Evolutionary conservation across 2,888 invertebrate species (phyloP).

Genomic region (Caenorhabditis afra): DNA sequence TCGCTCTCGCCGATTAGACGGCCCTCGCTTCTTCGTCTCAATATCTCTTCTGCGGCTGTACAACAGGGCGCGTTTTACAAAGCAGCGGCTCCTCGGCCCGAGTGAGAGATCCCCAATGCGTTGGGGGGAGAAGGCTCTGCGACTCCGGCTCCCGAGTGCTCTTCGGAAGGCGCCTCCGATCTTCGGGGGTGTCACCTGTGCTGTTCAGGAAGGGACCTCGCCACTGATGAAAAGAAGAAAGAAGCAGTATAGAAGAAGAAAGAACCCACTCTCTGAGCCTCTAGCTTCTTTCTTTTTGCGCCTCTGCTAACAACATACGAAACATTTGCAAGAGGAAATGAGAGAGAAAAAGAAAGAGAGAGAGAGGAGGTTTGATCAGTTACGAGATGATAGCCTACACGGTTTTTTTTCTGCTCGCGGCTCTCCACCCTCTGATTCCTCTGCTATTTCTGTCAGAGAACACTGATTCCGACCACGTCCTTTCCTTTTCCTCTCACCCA

Average conservation of each 20-base stretch:
- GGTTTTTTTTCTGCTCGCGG: constrained; percentile 35
- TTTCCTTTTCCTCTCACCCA: neutral
- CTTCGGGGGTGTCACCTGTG: constrained; percentile 56
- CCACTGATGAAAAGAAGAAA: constrained; percentile 29
- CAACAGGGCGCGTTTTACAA: constrained; percentile 51
- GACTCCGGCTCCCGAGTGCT: constrained; percentile 28
- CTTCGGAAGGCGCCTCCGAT: neutral
- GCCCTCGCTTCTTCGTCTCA: constrained; percentile 13
- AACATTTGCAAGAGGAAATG: constrained; percentile 33
- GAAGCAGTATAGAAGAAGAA: constrained; percentile 32
- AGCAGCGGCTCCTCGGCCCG: constrained; percentile 13
- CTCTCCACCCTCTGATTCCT: constrained; percentile 14
- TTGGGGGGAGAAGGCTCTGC: neutral
- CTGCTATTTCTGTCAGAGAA: constrained; percentile 34
- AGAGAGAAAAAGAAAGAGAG: constrained; percentile 1
- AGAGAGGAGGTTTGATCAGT: constrained; percentile 47
- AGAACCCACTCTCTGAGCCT: constrained; percentile 26
- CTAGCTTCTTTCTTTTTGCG: constrained; percentile 36
- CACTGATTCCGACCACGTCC: neutral
- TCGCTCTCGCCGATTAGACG: constrained; percentile 38
- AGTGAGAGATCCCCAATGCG: constrained; percentile 20
- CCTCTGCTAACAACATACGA: constrained; percentile 31
- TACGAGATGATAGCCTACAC: constrained; percentile 54
- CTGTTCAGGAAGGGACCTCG: constrained; percentile 49
- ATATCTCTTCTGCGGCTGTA: constrained; percentile 40